phyloP scores from a whole-genome alignment of 2,797 vertebrate genomes.

The Lacerta viridis region DNA sequence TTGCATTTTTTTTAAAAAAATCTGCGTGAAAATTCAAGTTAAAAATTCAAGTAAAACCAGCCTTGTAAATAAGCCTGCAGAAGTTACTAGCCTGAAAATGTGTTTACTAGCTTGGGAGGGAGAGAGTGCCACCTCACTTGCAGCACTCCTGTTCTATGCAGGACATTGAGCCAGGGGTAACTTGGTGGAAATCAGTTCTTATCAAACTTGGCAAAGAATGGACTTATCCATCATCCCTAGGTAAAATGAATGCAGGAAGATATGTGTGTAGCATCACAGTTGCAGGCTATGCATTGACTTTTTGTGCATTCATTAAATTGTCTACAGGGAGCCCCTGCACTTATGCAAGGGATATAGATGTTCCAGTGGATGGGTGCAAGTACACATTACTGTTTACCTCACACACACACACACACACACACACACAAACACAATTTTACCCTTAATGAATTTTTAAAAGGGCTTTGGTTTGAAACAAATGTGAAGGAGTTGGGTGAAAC shows the following conservation, averaged over 20 bases:
- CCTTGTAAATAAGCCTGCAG: no score
- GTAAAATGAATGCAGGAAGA: neutral
- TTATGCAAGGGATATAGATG: no score
- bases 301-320: neutral
- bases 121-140: neutral
- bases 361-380: no score
- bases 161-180: neutral
- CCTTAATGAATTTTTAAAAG: no score
- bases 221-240: no score
- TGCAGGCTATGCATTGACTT: no score
- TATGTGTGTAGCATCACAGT: neutral
- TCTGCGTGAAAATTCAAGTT: neutral
- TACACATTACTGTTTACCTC: no score
- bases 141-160: neutral
- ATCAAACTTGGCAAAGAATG: no score
- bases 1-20: neutral
- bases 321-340: neutral
- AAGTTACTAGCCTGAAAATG: neutral
- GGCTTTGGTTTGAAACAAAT: no score
- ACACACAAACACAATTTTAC: no score
- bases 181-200: neutral
- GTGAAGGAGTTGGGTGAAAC: neutral
- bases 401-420: no score
- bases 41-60: neutral
- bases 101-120: neutral